Conservation (phyloP, 2,888 invertebrate species). For the Phymatocera aterrima region DNA sequence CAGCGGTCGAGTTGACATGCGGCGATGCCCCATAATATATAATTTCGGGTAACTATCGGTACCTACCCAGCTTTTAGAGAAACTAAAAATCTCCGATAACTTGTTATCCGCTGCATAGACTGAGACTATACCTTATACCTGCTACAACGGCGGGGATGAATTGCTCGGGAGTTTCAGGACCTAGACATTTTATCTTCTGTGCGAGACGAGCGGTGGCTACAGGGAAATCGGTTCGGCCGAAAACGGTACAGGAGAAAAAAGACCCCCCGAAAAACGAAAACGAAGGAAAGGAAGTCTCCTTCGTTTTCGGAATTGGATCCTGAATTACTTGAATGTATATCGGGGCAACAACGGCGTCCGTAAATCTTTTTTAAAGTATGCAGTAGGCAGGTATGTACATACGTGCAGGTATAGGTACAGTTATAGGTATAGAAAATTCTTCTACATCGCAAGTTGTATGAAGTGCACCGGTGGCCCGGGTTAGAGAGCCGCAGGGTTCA, state of each 20-base stretch:
- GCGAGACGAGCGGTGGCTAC: neutral
- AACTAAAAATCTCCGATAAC: neutral
- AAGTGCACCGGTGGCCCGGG: too few relatives aligned
- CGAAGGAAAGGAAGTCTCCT: neutral
- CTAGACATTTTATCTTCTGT: conserved; percentile 24
- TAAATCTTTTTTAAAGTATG: conserved; percentile 37
- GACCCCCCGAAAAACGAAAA: neutral
- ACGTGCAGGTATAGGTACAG: neutral
- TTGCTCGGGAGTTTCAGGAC: neutral
- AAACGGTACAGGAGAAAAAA: neutral
- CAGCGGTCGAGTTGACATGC: too few relatives aligned
- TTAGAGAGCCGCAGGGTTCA: too few relatives aligned
- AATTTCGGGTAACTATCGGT: neutral
- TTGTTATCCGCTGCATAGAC: neutral
- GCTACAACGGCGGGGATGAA: conserved; percentile 18
- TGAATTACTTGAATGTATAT: conserved; percentile 16
- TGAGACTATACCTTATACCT: too few relatives aligned
- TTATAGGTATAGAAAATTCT: neutral
- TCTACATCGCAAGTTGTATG: neutral
- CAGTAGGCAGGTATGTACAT: neutral
- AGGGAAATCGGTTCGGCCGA: conserved; percentile 12
- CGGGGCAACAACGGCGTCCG: conserved; percentile 36
- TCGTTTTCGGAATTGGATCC: conserved; percentile 19
- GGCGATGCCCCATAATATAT: neutral
- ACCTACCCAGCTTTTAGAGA: neutral